Base-by-base conservation (phyloP, 2,888 invertebrate species). In the Clunio marinus region DNA sequence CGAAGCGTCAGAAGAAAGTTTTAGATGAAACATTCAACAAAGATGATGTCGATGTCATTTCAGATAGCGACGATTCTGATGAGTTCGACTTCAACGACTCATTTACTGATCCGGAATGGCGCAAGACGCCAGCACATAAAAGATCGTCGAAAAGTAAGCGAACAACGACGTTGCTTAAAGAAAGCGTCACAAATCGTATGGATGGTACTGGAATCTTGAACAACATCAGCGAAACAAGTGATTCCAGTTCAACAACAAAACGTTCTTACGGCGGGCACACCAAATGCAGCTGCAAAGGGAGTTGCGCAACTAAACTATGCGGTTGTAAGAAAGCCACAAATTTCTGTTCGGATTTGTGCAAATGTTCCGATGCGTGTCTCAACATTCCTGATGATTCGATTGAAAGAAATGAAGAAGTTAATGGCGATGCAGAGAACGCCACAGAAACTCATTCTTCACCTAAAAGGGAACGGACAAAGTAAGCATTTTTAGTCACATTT, bases 251-350 rank as follows among this genome's bases (percentile, higher is more conserved):
- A 25, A 69, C 73, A 0, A 51, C 76, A 1, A 87, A 87, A 76
- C 81, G 86, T 27, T 77, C 80, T 45, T 82, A 81, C 1, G 83
- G 84, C 73, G 86, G 85, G 1, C 76, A 82, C 0, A 74, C 81
- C n/a, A 82, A 82, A 73, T 88, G 88, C 76, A 75, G 78, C 0
- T 88, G 87, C 71, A 84, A 84, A 74, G 83, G 83, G 1, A 80
- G 80, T 58, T 87, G 87, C 73, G 75, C 78, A 69, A 82, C 80
- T 32, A 81, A 82, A 73, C 74, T 82, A 65, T 88, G 88, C 75
- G 81, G 83, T 17, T 88, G 87, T 71, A 80, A 82, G 3, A 86
- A 84, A 76, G 73, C 80, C 1, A 77, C 76, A 2, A 72, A 72
- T 37, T 73, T 74, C 0, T 87, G 87, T 72, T 74, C 77, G 0